A percentile compares a stretch with the other conserved stretches of the same genome.
phyloP scores from a whole-genome alignment of 2,797 vertebrate genomes.

The Leuciscus waleckii region DNA sequence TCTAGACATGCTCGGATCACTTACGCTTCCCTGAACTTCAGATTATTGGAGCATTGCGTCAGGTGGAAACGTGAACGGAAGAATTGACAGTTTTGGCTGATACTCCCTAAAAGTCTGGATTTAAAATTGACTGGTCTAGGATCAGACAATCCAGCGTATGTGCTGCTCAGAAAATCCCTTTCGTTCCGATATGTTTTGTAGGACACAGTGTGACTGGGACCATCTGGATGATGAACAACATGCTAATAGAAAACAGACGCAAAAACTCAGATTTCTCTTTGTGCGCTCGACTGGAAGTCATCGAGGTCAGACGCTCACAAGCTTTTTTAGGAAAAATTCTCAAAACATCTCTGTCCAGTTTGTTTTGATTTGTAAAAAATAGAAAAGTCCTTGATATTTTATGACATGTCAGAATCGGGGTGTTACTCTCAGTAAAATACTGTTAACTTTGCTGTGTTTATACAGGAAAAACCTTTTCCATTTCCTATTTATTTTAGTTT shows the following conservation, averaged over 20 bases:
- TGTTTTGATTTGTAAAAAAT: neutral
- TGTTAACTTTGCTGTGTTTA: neutral
- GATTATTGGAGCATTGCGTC: slow-evolving; percentile 10
- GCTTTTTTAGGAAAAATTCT: slow-evolving; percentile 1
- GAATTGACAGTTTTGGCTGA: slow-evolving; percentile 54
- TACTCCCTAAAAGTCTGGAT: slow-evolving; percentile 35
- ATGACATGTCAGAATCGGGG: neutral
- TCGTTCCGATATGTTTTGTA: slow-evolving; percentile 26
- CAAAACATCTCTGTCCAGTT: neutral
- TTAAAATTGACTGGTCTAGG: slow-evolving; percentile 2
- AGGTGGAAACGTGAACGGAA: slow-evolving; percentile 16
- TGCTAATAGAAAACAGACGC: slow-evolving; percentile 33
- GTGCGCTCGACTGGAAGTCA: slow-evolving; percentile 13
- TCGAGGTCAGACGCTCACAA: neutral
- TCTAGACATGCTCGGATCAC: neutral
- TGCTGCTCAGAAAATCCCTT: neutral
- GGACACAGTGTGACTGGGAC: slow-evolving; percentile 35
- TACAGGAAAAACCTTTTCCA: neutral
- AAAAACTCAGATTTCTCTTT: slow-evolving; percentile 29
- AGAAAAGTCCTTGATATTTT: slow-evolving; percentile 1
- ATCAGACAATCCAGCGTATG: slow-evolving; percentile 6
- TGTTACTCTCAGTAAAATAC: slow-evolving; percentile 11
- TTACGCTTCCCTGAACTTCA: neutral
- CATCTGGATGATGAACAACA: slow-evolving; percentile 50
- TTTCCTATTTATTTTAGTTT: slow-evolving; percentile 19